phyloP scores from a whole-genome alignment of 1,140 invertebrate genomes.

The Drosophila oshimai region DNA sequence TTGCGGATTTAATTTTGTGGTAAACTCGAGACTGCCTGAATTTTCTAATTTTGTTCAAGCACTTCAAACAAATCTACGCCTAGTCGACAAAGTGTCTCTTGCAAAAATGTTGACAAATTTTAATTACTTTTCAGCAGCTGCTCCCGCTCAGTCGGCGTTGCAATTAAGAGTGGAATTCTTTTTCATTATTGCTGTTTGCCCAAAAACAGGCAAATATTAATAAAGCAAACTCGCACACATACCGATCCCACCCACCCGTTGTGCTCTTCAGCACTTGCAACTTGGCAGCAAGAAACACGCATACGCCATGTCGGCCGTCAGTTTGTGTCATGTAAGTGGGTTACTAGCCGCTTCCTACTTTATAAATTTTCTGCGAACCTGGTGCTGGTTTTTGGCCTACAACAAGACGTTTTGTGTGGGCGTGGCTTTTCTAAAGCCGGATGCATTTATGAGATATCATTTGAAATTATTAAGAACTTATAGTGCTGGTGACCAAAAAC shows the following conservation, averaged over 20 bases:
- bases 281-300: slow-evolving; percentile 60
- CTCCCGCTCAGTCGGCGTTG: slow-evolving; percentile 46
- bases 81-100: slow-evolving; percentile 10
- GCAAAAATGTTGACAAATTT: slow-evolving; percentile 73
- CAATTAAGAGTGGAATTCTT: slow-evolving; percentile 73
- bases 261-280: slow-evolving; percentile 16
- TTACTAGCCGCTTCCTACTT: slow-evolving; percentile 24
- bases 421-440: neutral
- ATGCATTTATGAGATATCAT: neutral
- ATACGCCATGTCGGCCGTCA: slow-evolving; percentile 75
- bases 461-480: neutral
- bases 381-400: neutral
- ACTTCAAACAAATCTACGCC: slow-evolving; percentile 15
- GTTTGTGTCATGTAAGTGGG: slow-evolving; percentile 68
- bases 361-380: slow-evolving; percentile 1
- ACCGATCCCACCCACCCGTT: neutral
- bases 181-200: slow-evolving; percentile 69
- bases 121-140: slow-evolving; percentile 74
- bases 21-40: neutral
- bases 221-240: slow-evolving; percentile 4
- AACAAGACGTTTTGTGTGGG: neutral
- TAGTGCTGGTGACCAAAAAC: no score
- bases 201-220: slow-evolving; percentile 53
- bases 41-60: neutral
- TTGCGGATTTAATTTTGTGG: slow-evolving; percentile 4